phyloP scores from a whole-genome alignment of 2,888 invertebrate species.

The Polia nebulosa region DNA sequence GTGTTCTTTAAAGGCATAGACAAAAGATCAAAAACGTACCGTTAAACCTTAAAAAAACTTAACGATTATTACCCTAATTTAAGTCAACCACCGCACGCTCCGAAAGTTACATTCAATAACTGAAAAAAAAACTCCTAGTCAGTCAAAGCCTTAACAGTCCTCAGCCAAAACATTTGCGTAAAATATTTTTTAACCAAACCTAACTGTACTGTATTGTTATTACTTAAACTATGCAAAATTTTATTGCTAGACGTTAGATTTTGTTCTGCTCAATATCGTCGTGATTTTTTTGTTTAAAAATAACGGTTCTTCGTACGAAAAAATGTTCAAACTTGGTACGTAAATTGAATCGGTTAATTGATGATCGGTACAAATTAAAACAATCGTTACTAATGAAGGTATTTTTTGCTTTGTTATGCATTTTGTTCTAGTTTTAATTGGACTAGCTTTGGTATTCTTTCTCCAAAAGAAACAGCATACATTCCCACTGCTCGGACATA shows the following conservation, averaged over 20 bases:
- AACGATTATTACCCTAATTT: slow-evolving; percentile 32
- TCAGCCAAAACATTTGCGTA: slow-evolving; percentile 48
- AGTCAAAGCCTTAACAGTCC: slow-evolving; percentile 47
- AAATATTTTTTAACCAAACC: slow-evolving; percentile 52
- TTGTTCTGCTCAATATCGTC: slow-evolving; percentile 48
- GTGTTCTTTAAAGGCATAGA: neutral
- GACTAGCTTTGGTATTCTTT: neutral
- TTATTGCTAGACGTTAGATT: slow-evolving; percentile 55
- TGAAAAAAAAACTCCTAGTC: slow-evolving; percentile 23
- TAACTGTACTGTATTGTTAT: slow-evolving; percentile 71
- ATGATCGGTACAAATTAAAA: slow-evolving; percentile 44
- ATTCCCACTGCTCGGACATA: no score
- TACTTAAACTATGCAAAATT: slow-evolving; percentile 62
- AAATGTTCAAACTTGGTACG: slow-evolving; percentile 29
- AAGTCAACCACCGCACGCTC: slow-evolving; percentile 28
- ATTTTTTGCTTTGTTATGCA: slow-evolving; percentile 11
- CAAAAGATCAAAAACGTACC: slow-evolving; percentile 6
- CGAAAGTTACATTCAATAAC: slow-evolving; percentile 21
- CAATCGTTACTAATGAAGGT: slow-evolving; percentile 36
- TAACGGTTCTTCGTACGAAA: slow-evolving; percentile 45
- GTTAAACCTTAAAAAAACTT: slow-evolving; percentile 27
- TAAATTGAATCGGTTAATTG: slow-evolving; percentile 43
- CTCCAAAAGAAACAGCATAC: no score
- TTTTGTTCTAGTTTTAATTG: slow-evolving; percentile 22
- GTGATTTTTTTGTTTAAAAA: slow-evolving; percentile 35